Percentiles rank a stretch among this genome's conserved stretches.
Conservation (phyloP, 2,113 vertebrate genomes). For the Gavialis gangeticus region DNA sequence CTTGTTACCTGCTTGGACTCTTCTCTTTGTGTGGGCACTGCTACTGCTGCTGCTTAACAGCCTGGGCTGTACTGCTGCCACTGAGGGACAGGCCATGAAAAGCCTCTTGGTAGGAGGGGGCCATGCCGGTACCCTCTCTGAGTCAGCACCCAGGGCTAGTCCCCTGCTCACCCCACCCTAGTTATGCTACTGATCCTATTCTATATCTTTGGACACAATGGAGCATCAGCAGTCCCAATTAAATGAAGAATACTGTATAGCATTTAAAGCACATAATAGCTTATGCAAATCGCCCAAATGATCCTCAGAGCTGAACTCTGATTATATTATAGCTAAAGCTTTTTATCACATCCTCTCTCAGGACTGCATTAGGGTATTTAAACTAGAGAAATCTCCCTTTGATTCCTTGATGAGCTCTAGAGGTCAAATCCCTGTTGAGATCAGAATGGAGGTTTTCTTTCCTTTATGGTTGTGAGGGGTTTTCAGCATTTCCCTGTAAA, state of each 20-base stretch:
- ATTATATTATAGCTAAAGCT: not conserved
- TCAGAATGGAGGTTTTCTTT: not conserved
- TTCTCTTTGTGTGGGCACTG: too few relatives aligned
- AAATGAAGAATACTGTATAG: not conserved
- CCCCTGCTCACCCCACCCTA: too few relatives aligned
- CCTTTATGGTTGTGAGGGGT: not conserved
- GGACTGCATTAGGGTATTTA: not conserved
- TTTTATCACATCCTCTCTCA: not conserved
- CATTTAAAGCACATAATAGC: not conserved
- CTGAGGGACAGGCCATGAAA: too few relatives aligned
- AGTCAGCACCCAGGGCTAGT: not conserved
- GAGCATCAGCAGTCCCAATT: not conserved
- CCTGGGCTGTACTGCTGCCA: too few relatives aligned
- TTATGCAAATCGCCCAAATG: conserved; percentile 3
- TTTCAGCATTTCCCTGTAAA: not conserved
- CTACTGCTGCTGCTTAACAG: too few relatives aligned
- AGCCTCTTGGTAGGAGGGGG: too few relatives aligned
- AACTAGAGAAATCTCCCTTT: not conserved
- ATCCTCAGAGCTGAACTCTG: conserved; percentile 3
- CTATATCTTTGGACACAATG: not conserved
- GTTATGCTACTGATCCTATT: not conserved
- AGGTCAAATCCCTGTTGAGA: not conserved
- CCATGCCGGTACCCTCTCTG: too few relatives aligned
- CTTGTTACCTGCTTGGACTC: too few relatives aligned
- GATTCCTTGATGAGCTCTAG: not conserved